These are phyloP conservation scores for Eidolon helvum DNA, from an alignment of 2,113 vertebrate species.

Conservation along the genomic window DNA sequence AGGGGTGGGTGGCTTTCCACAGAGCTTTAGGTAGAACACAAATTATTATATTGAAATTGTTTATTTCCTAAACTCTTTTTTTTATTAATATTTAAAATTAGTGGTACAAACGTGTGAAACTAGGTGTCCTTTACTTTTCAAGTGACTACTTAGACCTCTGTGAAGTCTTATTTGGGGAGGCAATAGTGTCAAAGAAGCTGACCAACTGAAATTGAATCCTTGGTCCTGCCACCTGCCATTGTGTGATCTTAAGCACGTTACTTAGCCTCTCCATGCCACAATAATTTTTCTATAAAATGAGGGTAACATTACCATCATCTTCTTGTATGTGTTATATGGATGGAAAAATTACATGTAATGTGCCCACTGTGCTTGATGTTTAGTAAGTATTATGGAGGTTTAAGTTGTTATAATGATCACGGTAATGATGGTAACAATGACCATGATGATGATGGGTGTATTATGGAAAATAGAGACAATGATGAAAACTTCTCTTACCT, in stretches of 20 bases:
- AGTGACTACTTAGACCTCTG: background rate
- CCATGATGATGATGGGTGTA: background rate
- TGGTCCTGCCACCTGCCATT: background rate
- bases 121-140: background rate
- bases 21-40: background rate
- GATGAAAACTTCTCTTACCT: background rate
- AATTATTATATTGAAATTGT: background rate
- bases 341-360: background rate
- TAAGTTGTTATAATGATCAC: background rate
- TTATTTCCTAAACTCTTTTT: background rate
- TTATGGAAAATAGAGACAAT: background rate
- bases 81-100: background rate
- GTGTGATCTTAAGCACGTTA: background rate
- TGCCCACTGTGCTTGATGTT: background rate
- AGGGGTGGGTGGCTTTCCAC: too few species aligned
- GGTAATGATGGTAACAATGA: background rate
- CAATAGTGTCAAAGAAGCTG: background rate
- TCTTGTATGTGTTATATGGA: background rate
- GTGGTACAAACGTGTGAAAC: background rate
- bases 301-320: background rate
- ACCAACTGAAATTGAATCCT: background rate
- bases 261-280: background rate
- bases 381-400: background rate
- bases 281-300: background rate
- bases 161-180: background rate